Evolutionary conservation across 64 coral and sea anemone genomes (phyloP), one percentile per base, ranked within the genome.

Genomic region (Platygyra sinensis): DNA sequence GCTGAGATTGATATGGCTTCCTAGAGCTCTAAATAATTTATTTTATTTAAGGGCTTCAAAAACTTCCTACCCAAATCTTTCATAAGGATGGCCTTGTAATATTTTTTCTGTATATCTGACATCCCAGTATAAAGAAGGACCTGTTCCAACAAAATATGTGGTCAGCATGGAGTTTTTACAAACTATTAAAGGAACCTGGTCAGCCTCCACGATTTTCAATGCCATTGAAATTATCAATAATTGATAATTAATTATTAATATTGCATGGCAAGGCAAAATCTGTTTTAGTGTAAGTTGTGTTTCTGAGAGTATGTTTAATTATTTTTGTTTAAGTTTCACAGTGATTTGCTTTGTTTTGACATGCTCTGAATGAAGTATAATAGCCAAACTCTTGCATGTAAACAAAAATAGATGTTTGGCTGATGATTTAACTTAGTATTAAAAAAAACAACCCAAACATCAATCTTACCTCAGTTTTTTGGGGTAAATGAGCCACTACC

Each of bases 71-170:
- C 95, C 25, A 88, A 60, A 69, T 97, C 95, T 83, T 94, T 97
- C 63, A 83, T 94, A 8, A 97, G 79, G 74, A 97, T 97, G 14
- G 91, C 95, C 83, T 97, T 97, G 95, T 97, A 97, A 67, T 97
- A 97, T 80, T 88, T 94, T 71, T 81, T 97, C 42, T 97, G 95
- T 81, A 97, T 12, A 22, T 97, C 95, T 32, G 95, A 90, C 77
- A 97, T 74, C 31, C 95, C 95, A 12, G 95, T 94, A 39, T 94
- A 97, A 17, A 97, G 63, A 18, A 97, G 86, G 49, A 97, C 95
- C 95, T 97, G 28, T 30, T 33, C 10, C 3, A 27, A 30, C 0
- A 79, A 77, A 60, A 62, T 11, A 10, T 33, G 10, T 42, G 36
- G 13, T 49, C 76, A n/a, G 14, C 5, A 36, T 9, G 17, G 28